These are phyloP conservation scores for Motacilla alba DNA, from an alignment of 2,113 vertebrate species.

Conservation along the genomic window DNA sequence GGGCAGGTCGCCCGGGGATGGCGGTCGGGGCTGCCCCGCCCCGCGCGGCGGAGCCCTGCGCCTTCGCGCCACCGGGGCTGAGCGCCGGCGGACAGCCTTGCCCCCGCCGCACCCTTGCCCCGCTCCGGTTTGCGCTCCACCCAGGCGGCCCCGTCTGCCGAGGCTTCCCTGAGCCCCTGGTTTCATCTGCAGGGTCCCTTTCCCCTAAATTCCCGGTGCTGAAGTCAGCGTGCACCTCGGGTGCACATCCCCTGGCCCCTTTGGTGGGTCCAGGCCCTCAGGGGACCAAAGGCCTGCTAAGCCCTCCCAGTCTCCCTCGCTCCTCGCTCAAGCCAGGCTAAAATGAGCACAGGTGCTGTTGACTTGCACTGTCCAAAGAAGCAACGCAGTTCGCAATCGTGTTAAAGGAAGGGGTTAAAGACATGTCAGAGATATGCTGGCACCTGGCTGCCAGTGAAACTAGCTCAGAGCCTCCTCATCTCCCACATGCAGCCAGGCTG, in stretches of 20 bases:
- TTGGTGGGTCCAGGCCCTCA: not conserved
- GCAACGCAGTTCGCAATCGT: fast-evolving
- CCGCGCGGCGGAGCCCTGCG: not conserved
- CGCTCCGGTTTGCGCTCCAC: fast-evolving
- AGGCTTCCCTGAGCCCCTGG: not conserved
- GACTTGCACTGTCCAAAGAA: fast-evolving
- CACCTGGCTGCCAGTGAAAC: not conserved
- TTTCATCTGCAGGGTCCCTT: not conserved
- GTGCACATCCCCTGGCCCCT: too few species aligned
- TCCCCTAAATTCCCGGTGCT: not conserved
- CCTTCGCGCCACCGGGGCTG: not conserved
- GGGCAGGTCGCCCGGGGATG: not conserved
- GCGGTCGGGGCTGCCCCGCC: not conserved
- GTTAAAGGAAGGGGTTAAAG: not conserved
- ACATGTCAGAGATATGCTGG: not conserved
- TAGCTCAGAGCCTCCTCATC: not conserved
- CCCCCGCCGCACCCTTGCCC: not conserved
- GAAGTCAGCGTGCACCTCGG: fast-evolving
- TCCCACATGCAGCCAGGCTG: not conserved
- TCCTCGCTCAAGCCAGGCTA: not conserved
- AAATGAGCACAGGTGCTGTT: not conserved
- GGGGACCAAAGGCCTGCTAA: not conserved
- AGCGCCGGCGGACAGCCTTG: not conserved
- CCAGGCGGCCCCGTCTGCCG: too few species aligned
- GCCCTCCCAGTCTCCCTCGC: fast-evolving